phyloP scores from a whole-genome alignment of 1,140 invertebrate genomes.

The Brachionus asplanchnoidis region DNA sequence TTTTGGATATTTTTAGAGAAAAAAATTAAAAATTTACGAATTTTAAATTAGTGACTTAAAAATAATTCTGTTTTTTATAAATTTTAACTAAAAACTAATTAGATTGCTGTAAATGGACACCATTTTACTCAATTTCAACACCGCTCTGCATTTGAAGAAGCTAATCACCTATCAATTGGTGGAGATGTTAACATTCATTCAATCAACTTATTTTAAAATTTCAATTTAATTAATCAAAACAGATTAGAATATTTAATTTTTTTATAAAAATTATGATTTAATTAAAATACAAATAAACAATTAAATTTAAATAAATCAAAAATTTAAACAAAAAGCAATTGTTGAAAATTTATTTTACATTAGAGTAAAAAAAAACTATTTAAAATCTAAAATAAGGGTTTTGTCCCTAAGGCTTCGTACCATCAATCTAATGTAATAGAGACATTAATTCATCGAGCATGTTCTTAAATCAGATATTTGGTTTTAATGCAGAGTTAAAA shows the following conservation, averaged over 20 bases:
- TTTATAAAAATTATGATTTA: neutral
- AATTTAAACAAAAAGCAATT: neutral
- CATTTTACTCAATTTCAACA: conserved; percentile 19
- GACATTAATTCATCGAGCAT: too few species aligned
- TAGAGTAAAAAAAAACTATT: too few species aligned
- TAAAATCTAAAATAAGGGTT: too few species aligned
- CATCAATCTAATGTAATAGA: too few species aligned
- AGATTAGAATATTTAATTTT: neutral
- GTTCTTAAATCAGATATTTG: too few species aligned
- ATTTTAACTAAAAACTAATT: neutral
- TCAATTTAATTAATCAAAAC: neutral
- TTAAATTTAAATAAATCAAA: neutral
- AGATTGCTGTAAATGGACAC: conserved; percentile 29
- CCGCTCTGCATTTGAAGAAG: neutral
- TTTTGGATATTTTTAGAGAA: too few species aligned
- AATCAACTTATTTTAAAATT: conserved; percentile 20
- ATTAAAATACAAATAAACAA: neutral
- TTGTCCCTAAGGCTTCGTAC: too few species aligned
- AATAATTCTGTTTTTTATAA: too few species aligned
- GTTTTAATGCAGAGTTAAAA: too few species aligned
- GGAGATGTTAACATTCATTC: conserved; percentile 34
- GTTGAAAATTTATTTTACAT: neutral
- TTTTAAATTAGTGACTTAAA: too few species aligned
- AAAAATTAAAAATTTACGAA: too few species aligned
- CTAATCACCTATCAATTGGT: neutral